Evolutionary conservation across 2,113 vertebrate species (phyloP), one percentile per base, ranked within the genome.

Genomic region (Rhagologus leucostigma): DNA sequence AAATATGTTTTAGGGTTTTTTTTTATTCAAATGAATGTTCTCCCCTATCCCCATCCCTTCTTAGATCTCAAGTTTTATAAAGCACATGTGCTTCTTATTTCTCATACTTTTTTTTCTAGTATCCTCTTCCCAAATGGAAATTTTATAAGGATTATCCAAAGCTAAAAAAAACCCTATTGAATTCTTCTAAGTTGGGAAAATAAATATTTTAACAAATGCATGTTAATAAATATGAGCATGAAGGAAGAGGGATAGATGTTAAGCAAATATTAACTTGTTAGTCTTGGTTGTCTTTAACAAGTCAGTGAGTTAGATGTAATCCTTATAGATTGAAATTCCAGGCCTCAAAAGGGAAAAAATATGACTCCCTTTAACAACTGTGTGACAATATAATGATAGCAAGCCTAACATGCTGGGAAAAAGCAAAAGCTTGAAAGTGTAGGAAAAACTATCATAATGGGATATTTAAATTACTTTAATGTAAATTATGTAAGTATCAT

Each of bases 1-100:
- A 33, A 60, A 21, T 84, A n/a, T 7, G 8, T 59, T 55, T 62
- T 11, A 23, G 26, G 8, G 0, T 1, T 4, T 12, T 16, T 18
- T 50, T 75, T 29, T 5, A 49, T 59, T 63, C 24, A 59, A 30
- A 24, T 27, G 1, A 49, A 2, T 44, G 3, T 64, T 87, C 7
- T 16, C 7, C 2, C 2, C 1, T 21, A 4, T 56, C 11, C 7
- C 12, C 2, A 4, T 81, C 3, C 4, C 7, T 17, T 71, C 11
- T 30, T 49, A 2, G 1, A 9, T 5, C 13, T 7, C 5, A 42
- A 41, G 46, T 57, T 37, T 65, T 84, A 26, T 65, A 35, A 75
- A 39, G 30, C 20, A 33, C 9, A 4, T 3, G 42, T 59, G 7
- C 10, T 60, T 56, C 7, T 60, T 57, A 44, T 44, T 87, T 56